phyloP scores from a whole-genome alignment of 2,797 vertebrate genomes.

The Phrynocephalus guinanensis region DNA sequence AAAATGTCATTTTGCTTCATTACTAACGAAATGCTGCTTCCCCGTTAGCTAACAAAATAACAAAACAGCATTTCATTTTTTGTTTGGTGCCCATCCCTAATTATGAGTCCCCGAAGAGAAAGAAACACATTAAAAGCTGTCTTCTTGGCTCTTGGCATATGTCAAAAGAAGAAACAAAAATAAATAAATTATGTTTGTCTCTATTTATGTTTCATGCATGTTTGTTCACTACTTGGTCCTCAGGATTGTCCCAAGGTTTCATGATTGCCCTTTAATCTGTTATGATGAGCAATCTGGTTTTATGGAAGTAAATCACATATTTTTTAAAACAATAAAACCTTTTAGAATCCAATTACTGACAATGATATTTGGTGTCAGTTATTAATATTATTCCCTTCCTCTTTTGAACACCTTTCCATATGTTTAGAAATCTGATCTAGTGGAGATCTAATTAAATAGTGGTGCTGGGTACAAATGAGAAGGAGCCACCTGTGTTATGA shows the following conservation, averaged over 20 bases:
- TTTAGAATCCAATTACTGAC: constrained; percentile 19
- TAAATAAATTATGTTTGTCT: not conserved
- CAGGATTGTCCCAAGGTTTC: not conserved
- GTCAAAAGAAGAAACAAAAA: not conserved
- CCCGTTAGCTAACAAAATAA: no score
- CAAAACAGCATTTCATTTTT: no score
- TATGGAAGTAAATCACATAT: constrained; percentile 10
- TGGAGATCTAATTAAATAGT: constrained; percentile 1
- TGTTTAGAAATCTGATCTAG: not conserved
- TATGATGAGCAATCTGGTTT: constrained; percentile 3
- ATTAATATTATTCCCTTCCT: constrained; percentile 14
- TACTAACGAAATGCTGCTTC: no score
- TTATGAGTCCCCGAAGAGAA: not conserved
- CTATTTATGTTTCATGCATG: not conserved
- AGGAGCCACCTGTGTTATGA: not conserved
- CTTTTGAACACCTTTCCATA: constrained; percentile 1
- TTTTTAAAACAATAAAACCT: not conserved
- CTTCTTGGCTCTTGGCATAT: not conserved
- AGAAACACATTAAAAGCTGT: not conserved
- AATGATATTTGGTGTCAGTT: constrained; percentile 4
- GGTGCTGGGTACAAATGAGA: not conserved
- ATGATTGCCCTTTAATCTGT: not conserved
- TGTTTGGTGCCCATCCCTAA: no score
- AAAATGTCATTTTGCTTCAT: no score
- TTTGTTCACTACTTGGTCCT: not conserved